Evolutionary conservation across 2,888 invertebrate species (phyloP), one percentile per base, ranked within the genome.

Genomic region (Oscheius sp.): DNA sequence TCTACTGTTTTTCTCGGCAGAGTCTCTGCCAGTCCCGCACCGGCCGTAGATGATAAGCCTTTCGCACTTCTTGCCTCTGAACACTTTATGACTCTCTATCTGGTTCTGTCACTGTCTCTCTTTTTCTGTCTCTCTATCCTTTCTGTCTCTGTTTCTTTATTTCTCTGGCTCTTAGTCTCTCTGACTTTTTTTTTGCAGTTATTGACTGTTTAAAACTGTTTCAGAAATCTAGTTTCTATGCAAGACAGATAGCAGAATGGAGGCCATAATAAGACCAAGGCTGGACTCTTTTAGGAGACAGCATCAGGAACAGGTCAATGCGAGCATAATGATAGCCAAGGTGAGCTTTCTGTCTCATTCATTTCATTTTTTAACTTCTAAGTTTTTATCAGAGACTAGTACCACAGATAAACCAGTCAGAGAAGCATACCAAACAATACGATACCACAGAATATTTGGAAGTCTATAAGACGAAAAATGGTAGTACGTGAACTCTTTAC

Each of bases 271-370:
- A 5, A 37, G 63, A n/a, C 63, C 47, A n/a, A 37, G 53, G 32
- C 53, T 68, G 55, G 68, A 68, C 53, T 42, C 32, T 13, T 13
- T 35, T 60, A 7, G 32, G 7, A 29, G 55, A 33, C 55, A 68
- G 2, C 68, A 68, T 37, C 68, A 68, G 29, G 68, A 55, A 33
- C 51, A 68, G 35, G 68, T 68, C 35, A 55, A 29, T 33, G 68
- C 68, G 10, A 68, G 68, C 42, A 35, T 68, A 53, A 33, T 55
- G 2, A 2, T 68, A 11, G 37, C 37, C 1, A 68, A 68, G 55
- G 68, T 68, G n/a, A n/a, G 68, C 21, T 0, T 21, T 21, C 21
- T 21, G n/a, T 55, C n/a, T 32, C 33, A 29, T 51, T 51, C 1
- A 11, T 53, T 29, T 66, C 2, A 9, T 63, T 48, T 62, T 42